Percentiles rank a stretch among this genome's conserved stretches.
Evolutionary conservation across 64 coral and sea anemone genomes (phyloP).

Genomic region (Astreopora myriophthalma): DNA sequence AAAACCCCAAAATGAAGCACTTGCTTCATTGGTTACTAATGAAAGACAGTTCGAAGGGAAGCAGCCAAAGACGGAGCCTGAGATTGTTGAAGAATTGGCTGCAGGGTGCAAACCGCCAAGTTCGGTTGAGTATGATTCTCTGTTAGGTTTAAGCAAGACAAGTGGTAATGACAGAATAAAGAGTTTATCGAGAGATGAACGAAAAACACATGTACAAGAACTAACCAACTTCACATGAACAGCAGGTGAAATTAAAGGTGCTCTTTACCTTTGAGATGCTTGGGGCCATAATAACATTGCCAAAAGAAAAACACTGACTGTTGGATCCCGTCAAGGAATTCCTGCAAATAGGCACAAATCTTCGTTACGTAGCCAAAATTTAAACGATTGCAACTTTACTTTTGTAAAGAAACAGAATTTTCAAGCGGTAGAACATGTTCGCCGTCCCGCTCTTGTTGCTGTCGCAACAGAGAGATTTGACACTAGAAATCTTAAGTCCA

Average conservation of each 20-base stretch:
- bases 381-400: neutral
- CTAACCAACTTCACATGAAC: neutral
- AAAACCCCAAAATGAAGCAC: neutral
- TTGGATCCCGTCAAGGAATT: neutral
- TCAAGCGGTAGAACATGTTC: neutral
- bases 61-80: neutral
- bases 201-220: neutral
- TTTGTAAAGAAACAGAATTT: neutral
- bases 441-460: neutral
- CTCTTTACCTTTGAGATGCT: neutral
- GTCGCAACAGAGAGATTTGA: neutral
- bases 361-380: neutral
- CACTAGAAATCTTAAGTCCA: neutral
- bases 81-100: neutral
- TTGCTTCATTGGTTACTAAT: neutral
- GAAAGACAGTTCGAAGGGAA: neutral
- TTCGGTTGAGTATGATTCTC: too few relatives aligned
- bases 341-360: neutral
- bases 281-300: neutral
- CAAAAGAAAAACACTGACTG: neutral
- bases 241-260: neutral
- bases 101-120: neutral
- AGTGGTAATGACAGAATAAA: neutral
- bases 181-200: neutral
- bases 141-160: too few relatives aligned